These are phyloP conservation scores for Sycophaga agraensis DNA, from an alignment of 1,140 invertebrate species.

Conservation along the genomic window DNA sequence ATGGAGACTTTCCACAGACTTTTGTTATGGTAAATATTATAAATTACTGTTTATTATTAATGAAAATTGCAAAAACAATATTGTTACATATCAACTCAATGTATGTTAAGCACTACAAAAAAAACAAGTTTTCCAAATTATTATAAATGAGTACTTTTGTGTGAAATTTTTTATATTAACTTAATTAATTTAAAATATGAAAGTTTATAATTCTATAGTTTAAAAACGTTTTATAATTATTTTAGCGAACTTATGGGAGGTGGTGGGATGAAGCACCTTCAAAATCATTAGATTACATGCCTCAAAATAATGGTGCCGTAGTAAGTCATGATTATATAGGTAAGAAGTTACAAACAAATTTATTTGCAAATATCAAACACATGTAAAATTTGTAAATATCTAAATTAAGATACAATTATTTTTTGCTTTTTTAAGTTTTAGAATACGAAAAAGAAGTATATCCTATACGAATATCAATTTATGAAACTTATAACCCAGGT, in stretches of 20 bases:
- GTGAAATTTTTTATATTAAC: background rate
- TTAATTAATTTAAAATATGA: background rate
- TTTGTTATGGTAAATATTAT: slow-evolving; percentile 79
- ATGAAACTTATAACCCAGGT: slow-evolving; percentile 89
- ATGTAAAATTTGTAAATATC: no score
- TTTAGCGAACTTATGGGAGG: slow-evolving; percentile 82
- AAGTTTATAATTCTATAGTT: background rate
- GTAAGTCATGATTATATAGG: slow-evolving; percentile 84
- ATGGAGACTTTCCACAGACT: slow-evolving; percentile 87
- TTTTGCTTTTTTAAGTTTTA: slow-evolving; percentile 58
- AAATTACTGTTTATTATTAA: no score
- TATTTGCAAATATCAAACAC: no score
- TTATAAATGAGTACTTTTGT: no score
- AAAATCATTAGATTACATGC: slow-evolving; percentile 68
- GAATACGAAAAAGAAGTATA: slow-evolving; percentile 75
- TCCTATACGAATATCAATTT: slow-evolving; percentile 76
- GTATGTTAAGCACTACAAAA: no score
- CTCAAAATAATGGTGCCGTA: slow-evolving; percentile 68
- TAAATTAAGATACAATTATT: slow-evolving; percentile 12
- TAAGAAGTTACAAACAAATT: no score
- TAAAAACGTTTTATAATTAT: background rate
- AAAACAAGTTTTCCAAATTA: no score
- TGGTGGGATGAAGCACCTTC: slow-evolving; percentile 86
- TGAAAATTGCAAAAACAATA: no score
- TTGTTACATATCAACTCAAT: no score